phyloP scores from a whole-genome alignment of 2,113 vertebrate genomes.

The Lagopus muta region DNA sequence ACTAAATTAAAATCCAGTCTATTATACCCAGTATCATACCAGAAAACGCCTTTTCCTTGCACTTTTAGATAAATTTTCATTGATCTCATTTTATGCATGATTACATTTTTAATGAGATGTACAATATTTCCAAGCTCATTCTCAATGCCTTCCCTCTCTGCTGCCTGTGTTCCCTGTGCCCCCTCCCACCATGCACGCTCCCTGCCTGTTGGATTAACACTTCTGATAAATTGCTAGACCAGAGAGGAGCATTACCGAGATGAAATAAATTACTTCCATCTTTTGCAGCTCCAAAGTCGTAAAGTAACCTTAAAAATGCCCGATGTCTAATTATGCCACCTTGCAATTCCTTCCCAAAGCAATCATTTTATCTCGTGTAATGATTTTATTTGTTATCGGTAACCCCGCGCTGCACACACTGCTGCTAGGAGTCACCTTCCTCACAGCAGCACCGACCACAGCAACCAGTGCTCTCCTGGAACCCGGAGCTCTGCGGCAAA shows the following conservation, averaged over 20 bases:
- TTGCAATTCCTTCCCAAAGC: constrained; percentile 75
- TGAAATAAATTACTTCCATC: constrained; percentile 82
- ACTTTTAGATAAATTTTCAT: constrained; percentile 93
- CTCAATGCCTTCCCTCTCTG: constrained; percentile 80
- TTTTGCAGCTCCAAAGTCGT: constrained; percentile 57
- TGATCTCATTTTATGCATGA: constrained; percentile 96
- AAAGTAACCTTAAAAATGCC: constrained; percentile 79
- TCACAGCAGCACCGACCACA: not conserved
- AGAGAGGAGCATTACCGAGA: constrained; percentile 78
- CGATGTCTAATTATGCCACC: constrained; percentile 75
- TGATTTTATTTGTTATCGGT: constrained; percentile 50
- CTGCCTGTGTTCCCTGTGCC: constrained; percentile 51
- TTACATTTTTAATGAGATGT: constrained; percentile 98
- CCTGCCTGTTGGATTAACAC: constrained; percentile 82
- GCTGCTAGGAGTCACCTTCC: constrained; percentile 9
- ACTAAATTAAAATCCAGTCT: constrained; percentile 94
- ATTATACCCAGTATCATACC: constrained; percentile 91
- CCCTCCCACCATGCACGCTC: constrained; percentile 61
- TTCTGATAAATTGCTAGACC: constrained; percentile 87
- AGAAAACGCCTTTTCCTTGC: constrained; percentile 88
- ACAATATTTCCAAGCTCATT: constrained; percentile 90
- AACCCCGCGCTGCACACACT: constrained; percentile 5
- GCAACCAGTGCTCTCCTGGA: constrained; percentile 16
- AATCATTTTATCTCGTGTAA: constrained; percentile 67
- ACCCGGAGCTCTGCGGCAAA: constrained; percentile 19